Evolutionary conservation across 2,797 vertebrate genomes (phyloP), one percentile per base, ranked within the genome.

Genomic region (Lophius americanus): DNA sequence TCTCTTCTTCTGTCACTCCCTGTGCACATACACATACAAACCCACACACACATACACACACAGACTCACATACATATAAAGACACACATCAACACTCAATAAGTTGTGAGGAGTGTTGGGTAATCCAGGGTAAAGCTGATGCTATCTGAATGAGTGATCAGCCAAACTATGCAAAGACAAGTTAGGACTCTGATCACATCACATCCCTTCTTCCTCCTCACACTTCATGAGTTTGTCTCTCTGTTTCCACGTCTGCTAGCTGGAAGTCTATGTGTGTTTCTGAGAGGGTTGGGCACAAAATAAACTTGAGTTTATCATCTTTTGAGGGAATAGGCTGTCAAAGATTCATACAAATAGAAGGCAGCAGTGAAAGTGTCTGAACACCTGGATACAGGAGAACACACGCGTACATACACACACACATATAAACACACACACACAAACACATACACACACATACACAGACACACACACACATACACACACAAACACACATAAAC

Each of bases 151-250:
- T 56, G 53, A 51, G 68, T 67, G 75, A 85, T 84, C 70, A 66
- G 75, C 81, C 76, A 64, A 92, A 88, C 81, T 83, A 89, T 86
- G 81, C 85, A 69, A 73, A 82, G 81, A 86, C 89, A 90, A 87
- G 87, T 90, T 78, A 66, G 79, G 69, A 88, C 88, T 85, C 81
- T 87, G 80, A 86, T 86, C 76, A 57, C 68, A 70, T 84, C 51
- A 46, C 49, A 76, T 86, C 66, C 35, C 78, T 49, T 32, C 33
- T 81, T 73, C 73, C 70, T 73, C 56, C 58, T 75, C 69, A 60
- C 64, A 75, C 74, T 36, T 64, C 67, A 14, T 74, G 75, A 38
- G 33, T 76, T 69, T 46, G 7, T 62, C 44, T 54, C 36, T 52
- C 67, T 69, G 41, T 78, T 37, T 62, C 39, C 37, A 39, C 36